phyloP scores from a whole-genome alignment of 2,113 vertebrate species.

The Rhinolophus ferrumequinum region DNA sequence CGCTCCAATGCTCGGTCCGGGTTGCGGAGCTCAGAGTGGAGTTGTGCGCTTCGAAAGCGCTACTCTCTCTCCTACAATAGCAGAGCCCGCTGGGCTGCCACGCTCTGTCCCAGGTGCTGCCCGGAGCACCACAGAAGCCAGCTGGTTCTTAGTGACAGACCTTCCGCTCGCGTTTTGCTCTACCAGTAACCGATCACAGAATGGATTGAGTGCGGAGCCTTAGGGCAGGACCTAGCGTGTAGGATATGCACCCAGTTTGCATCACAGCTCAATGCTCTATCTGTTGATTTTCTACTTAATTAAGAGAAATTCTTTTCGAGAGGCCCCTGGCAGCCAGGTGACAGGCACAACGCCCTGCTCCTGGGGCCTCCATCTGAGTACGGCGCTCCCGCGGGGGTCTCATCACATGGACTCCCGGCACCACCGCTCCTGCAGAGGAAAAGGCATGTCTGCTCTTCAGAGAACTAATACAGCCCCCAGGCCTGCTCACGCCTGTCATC shows the following conservation, averaged over 20 bases:
- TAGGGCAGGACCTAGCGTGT: too few species aligned
- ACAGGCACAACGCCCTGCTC: background rate
- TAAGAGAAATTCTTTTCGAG: background rate
- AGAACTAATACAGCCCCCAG: background rate
- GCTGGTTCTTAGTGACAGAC: background rate
- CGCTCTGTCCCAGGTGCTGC: too few species aligned
- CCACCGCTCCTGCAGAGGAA: too few species aligned
- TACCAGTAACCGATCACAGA: background rate
- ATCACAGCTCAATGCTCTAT: background rate
- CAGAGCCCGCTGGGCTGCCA: too few species aligned
- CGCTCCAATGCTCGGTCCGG: too few species aligned
- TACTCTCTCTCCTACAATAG: background rate
- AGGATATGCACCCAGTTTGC: background rate
- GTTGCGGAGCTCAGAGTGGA: background rate
- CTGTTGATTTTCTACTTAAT: background rate
- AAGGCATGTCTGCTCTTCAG: accelerated
- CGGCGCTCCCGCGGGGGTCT: too few species aligned
- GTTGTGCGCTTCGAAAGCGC: background rate
- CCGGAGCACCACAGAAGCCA: background rate
- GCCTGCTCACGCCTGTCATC: accelerated
- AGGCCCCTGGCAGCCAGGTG: background rate
- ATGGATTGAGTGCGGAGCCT: background rate
- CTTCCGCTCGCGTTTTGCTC: background rate
- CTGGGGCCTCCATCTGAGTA: too few species aligned
- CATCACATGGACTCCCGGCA: too few species aligned